Evolutionary conservation across 2,888 invertebrate genomes (phyloP).

Genomic region (Tipula unca): DNA sequence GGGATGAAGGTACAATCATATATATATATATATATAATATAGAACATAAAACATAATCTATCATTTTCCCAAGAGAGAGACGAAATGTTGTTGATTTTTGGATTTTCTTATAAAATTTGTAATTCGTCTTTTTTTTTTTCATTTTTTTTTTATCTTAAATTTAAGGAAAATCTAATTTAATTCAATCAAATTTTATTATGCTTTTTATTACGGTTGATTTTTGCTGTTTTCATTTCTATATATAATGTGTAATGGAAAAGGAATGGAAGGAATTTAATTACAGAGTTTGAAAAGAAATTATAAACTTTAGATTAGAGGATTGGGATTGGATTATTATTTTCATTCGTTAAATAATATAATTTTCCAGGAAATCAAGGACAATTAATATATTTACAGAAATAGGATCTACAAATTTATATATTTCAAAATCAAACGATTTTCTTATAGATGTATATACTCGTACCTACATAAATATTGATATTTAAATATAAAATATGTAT

Average conservation of each 20-base stretch:
- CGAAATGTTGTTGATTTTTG: not conserved
- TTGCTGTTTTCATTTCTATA: not conserved
- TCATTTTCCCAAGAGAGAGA: not conserved
- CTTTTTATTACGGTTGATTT: constrained; percentile 8
- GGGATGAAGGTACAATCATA: not conserved
- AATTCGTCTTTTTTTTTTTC: not conserved
- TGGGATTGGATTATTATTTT: not conserved
- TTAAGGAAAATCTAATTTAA: constrained; percentile 14
- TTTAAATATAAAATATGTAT: too few relatives aligned
- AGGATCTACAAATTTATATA: not conserved
- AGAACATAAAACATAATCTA: constrained; percentile 1
- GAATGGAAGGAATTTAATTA: constrained; percentile 8
- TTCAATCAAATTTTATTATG: constrained; percentile 14
- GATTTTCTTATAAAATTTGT: not conserved
- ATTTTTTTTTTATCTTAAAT: not conserved
- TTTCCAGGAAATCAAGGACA: not conserved
- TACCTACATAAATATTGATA: too few relatives aligned
- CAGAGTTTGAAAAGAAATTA: constrained; percentile 8
- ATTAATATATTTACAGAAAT: not conserved
- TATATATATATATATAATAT: too few relatives aligned
- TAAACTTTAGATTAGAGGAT: not conserved
- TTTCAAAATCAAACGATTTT: not conserved
- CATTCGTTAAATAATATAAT: not conserved
- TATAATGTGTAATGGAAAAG: not conserved
- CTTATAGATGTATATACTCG: not conserved